These are phyloP conservation scores for Archaeoteleia sp. DNA, from an alignment of 2,888 invertebrate species.

Conservation along the genomic window DNA sequence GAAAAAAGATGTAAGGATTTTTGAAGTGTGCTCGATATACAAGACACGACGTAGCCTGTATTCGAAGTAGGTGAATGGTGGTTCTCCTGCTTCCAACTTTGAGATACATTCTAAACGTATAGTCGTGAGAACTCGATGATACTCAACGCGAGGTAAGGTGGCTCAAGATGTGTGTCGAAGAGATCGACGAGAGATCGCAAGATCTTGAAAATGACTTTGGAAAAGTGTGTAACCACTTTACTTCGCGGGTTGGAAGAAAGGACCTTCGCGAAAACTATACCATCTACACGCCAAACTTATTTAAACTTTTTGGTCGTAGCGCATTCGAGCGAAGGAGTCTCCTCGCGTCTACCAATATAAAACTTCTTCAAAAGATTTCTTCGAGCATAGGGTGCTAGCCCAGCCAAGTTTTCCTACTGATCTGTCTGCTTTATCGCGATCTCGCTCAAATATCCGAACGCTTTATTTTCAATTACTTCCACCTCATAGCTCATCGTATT, in stretches of 20 bases:
- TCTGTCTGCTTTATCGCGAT: conserved; percentile 39
- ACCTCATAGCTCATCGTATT: no score
- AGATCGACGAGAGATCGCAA: conserved; percentile 39
- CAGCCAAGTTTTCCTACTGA: conserved; percentile 27
- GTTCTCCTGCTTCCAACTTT: conserved; percentile 6
- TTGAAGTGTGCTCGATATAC: no score
- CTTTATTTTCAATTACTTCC: conserved; percentile 29
- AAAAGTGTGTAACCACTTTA: conserved; percentile 44
- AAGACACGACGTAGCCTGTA: no score
- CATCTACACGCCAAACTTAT: conserved; percentile 40
- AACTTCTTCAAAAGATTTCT: conserved; percentile 24
- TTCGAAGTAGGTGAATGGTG: conserved; percentile 7
- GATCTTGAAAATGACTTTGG: conserved; percentile 43
- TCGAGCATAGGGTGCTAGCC: conserved; percentile 11
- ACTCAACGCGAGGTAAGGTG: conserved; percentile 24
- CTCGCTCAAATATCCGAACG: conserved; percentile 20
- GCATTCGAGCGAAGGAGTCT: conserved; percentile 32
- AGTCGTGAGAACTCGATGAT: conserved; percentile 27
- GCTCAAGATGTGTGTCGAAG: conserved; percentile 33
- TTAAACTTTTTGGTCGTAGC: conserved; percentile 41
- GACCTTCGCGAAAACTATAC: conserved; percentile 12
- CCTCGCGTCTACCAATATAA: conserved; percentile 41
- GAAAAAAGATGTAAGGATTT: no score
- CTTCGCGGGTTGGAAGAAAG: conserved; percentile 28
- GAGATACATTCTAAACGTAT: conserved; percentile 11